phyloP scores from a whole-genome alignment of 2,888 invertebrate species.

The Hyalella azteca region DNA sequence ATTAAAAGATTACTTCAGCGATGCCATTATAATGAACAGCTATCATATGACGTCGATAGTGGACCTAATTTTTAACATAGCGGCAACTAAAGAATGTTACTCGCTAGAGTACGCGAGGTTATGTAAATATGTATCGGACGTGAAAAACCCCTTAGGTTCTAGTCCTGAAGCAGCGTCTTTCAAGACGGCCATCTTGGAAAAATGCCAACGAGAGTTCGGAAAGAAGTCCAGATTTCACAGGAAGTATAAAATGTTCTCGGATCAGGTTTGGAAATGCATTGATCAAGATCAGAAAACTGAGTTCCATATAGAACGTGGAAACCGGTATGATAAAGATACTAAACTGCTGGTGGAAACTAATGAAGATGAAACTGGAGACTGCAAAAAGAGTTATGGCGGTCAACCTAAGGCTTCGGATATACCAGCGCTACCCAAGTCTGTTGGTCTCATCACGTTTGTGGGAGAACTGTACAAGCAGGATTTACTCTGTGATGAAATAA shows the following conservation, averaged over 20 bases:
- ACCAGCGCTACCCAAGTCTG: neutral
- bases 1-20: slow-evolving; percentile 1
- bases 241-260: neutral
- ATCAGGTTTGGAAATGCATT: neutral
- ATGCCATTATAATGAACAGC: neutral
- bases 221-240: neutral
- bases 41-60: neutral
- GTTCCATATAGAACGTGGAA: neutral
- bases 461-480: neutral
- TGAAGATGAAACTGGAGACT: neutral
- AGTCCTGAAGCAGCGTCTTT: neutral
- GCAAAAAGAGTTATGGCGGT: neutral
- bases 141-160: neutral
- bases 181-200: neutral
- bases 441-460: neutral
- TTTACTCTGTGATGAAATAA: neutral
- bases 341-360: neutral
- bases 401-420: neutral
- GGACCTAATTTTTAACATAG: neutral
- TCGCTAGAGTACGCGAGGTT: neutral
- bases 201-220: neutral
- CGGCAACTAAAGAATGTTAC: neutral
- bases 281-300: neutral
- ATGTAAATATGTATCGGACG: neutral
- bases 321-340: neutral